These are phyloP conservation scores for Nomada lathburiana DNA, from an alignment of 2,888 invertebrate genomes.

Conservation along the genomic window DNA sequence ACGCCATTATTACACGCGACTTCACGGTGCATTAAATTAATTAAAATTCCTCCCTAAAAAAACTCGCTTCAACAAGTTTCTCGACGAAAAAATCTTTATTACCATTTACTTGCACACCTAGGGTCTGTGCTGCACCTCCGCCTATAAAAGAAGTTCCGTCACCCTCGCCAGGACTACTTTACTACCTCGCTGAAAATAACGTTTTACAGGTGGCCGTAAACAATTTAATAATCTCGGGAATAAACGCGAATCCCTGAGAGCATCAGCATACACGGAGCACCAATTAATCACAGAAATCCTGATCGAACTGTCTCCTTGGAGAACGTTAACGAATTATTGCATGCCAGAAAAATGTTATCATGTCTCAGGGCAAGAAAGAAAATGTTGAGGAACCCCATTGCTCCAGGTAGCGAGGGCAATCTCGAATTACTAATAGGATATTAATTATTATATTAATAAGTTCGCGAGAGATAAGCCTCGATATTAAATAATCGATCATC, in stretches of 20 bases:
- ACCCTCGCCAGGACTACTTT: constrained; percentile 12
- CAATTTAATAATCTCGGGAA: constrained; percentile 27
- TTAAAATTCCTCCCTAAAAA: constrained; percentile 31
- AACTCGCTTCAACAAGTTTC: constrained; percentile 16
- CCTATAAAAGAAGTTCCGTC: constrained; percentile 40
- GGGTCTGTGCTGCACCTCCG: constrained; percentile 1
- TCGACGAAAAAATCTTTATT: constrained; percentile 26
- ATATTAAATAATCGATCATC: constrained; percentile 2
- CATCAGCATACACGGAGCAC: neutral
- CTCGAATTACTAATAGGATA: no score
- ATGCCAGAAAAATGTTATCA: neutral
- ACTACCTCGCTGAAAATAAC: constrained; percentile 32
- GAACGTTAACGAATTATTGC: neutral
- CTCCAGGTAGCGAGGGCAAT: no score
- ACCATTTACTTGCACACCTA: constrained; percentile 16
- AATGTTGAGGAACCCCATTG: no score
- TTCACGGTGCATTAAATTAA: constrained; percentile 18
- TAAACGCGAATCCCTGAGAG: constrained; percentile 1
- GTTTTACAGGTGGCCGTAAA: constrained; percentile 32
- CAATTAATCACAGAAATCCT: neutral
- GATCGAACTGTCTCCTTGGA: neutral
- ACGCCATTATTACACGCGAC: constrained; percentile 2
- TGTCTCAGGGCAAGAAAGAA: no score
- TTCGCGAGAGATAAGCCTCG: no score
- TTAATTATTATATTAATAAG: no score